Evolutionary conservation across 2,797 vertebrate genomes (phyloP), one percentile per base, ranked within the genome.

Genomic region (Centropyge bicolor): DNA sequence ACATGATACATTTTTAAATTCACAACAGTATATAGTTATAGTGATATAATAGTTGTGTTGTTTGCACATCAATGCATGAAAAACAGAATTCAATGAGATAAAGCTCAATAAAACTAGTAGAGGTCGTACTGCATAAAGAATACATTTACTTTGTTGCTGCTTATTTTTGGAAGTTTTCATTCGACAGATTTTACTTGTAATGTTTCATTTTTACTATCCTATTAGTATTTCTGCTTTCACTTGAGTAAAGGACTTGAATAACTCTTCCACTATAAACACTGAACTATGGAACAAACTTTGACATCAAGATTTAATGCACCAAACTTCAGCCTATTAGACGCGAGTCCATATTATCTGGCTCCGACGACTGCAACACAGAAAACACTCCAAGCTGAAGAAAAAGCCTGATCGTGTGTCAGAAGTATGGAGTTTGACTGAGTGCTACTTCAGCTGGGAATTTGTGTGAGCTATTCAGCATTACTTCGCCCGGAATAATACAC

Each of bases 281-380:
- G 2, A 49, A 64, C 61, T 64, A 48, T 56, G 43, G 27, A 54
- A 63, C 24, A 74, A 36, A 74, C 8, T 36, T 35, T 52, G 14
- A 67, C 22, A 71, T 81, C 43, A 63, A 57, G 49, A 62, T 76
- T 16, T 54, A 46, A 66, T 22, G 63, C 45, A 59, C 57, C 57
- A 68, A 38, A 59, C 41, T 73, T 82, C 27, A 55, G 43, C 78
- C 22, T 63, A 77, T 82, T 22, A 78, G 82, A 76, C 24, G 70
- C 40, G 8, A 82, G 22, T 70, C 20, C 17, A 46, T 45, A 63
- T 78, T 70, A 52, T 59, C 27, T 69, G 40, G 45, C 20, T 35
- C 40, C 31, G 16, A 24, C 75, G 54, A 80, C 65, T 62, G 61
- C 31, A 69, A 63, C 60, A 81, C 43, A 68, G 27, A 68, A 71